phyloP scores from a whole-genome alignment of 2,113 vertebrate species.

The Ageneiosus marmoratus region DNA sequence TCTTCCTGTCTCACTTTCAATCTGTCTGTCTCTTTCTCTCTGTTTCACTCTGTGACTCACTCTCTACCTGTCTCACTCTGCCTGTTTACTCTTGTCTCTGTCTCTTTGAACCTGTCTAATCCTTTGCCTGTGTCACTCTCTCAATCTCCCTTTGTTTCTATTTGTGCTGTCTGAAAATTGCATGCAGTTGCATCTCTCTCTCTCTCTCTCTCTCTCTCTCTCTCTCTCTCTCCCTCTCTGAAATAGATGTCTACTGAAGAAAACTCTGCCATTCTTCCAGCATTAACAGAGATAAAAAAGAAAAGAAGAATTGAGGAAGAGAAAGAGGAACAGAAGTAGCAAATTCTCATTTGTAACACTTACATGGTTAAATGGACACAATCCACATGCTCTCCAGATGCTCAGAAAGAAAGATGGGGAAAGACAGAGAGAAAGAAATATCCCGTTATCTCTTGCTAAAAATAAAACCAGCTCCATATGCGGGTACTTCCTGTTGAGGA shows the following conservation, averaged over 20 bases:
- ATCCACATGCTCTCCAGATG: constrained; percentile 55
- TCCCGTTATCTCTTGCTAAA: constrained; percentile 49
- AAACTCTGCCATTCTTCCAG: constrained; percentile 37
- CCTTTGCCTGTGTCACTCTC: too few relatives aligned
- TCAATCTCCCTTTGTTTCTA: neutral
- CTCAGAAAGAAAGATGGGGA: constrained; percentile 31
- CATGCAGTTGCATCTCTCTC: neutral
- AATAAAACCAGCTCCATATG: constrained; percentile 67
- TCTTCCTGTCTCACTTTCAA: neutral
- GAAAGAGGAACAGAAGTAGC: constrained; percentile 51
- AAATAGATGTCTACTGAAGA: constrained; percentile 35
- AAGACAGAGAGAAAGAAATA: constrained; percentile 36
- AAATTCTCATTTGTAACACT: constrained; percentile 58
- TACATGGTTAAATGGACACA: constrained; percentile 51
- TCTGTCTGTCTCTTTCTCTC: neutral
- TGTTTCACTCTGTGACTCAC: neutral
- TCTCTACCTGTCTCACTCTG: neutral
- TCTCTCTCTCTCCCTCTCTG: constrained; percentile 29
- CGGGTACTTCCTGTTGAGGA: neutral
- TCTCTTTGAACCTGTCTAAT: neutral
- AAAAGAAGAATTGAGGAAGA: constrained; percentile 18
- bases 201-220: neutral
- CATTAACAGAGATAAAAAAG: constrained; percentile 15
- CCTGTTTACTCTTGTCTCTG: neutral
- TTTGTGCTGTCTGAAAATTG: neutral